Evolutionary conservation across 2,113 vertebrate species (phyloP).

Genomic region (Sebastes schlegelii): DNA sequence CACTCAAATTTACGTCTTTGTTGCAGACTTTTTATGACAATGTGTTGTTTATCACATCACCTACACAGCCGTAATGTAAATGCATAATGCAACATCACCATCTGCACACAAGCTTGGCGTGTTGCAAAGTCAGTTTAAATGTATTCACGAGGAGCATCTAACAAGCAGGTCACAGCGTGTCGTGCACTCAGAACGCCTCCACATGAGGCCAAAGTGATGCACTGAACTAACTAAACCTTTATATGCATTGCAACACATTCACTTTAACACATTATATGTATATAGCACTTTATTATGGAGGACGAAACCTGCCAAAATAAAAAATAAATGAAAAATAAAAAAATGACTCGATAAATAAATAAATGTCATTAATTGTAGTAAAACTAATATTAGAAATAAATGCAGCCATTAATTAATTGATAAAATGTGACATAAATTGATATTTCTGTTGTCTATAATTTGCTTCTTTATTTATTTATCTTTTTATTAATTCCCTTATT

Average conservation of each 20-base stretch:
- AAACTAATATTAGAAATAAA: too few relatives aligned
- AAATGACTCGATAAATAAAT: too few relatives aligned
- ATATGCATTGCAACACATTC: background rate
- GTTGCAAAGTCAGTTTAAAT: background rate
- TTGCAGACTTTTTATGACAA: background rate
- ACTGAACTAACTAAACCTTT: background rate
- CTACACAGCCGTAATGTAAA: background rate
- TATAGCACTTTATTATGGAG: too few relatives aligned
- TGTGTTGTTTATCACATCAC: background rate
- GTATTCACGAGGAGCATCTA: background rate
- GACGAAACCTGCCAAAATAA: too few relatives aligned
- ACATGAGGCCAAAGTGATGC: background rate
- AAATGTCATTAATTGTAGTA: too few relatives aligned
- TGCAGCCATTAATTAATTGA: too few relatives aligned
- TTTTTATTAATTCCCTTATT: too few relatives aligned
- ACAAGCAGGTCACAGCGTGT: background rate
- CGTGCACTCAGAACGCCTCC: too few relatives aligned
- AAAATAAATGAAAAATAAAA: too few relatives aligned
- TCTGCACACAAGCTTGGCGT: background rate
- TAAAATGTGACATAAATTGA: too few relatives aligned
- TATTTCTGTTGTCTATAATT: too few relatives aligned
- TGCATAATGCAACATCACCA: background rate
- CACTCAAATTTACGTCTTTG: background rate
- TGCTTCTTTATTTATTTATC: too few relatives aligned
- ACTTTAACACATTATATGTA: background rate